phyloP scores from a whole-genome alignment of 1,140 invertebrate species.

The Pseudomyrmex sp. region DNA sequence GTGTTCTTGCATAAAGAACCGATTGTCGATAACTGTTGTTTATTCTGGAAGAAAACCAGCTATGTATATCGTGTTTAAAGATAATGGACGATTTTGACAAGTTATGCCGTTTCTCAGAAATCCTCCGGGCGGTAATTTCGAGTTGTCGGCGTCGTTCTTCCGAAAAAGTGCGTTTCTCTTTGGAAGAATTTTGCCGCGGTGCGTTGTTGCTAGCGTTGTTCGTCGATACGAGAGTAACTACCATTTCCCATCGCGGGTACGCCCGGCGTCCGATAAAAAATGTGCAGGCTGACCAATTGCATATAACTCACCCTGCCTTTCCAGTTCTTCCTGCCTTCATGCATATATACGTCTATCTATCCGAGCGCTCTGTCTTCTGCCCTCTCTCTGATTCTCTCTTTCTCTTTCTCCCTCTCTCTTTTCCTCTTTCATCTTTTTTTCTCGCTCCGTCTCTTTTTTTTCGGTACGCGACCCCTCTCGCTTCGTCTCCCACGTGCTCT shows the following conservation, averaged over 20 bases:
- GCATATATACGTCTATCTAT: constrained; percentile 72
- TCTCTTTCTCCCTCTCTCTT: neutral
- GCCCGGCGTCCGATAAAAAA: constrained; percentile 77
- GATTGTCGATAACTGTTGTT: neutral
- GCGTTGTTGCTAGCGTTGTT: constrained; percentile 60
- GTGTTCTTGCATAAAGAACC: neutral
- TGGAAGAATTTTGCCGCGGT: constrained; percentile 54
- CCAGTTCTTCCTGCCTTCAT: constrained; percentile 74
- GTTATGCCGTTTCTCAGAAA: neutral
- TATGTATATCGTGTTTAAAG: too few relatives aligned
- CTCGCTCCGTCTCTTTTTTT: constrained; percentile 28
- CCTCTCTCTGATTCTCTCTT: constrained; percentile 14
- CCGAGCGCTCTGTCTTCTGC: constrained; percentile 55
- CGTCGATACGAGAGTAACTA: constrained; percentile 74
- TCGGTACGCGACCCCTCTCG: constrained; percentile 28
- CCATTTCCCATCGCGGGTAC: constrained; percentile 72
- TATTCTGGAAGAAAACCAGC: neutral
- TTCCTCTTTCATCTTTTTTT: constrained; percentile 32
- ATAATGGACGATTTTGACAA: neutral
- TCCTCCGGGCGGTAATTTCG: constrained; percentile 44
- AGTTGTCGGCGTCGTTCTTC: constrained; percentile 50
- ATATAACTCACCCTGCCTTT: constrained; percentile 81
- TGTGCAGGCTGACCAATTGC: constrained; percentile 82
- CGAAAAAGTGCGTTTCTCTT: constrained; percentile 45
- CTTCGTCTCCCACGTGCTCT: constrained; percentile 59